A percentile compares a stretch with the other conserved stretches of the same genome.
These are phyloP conservation scores for Deilephila porcellus DNA, from an alignment of 2,888 invertebrate species.

Conservation along the genomic window DNA sequence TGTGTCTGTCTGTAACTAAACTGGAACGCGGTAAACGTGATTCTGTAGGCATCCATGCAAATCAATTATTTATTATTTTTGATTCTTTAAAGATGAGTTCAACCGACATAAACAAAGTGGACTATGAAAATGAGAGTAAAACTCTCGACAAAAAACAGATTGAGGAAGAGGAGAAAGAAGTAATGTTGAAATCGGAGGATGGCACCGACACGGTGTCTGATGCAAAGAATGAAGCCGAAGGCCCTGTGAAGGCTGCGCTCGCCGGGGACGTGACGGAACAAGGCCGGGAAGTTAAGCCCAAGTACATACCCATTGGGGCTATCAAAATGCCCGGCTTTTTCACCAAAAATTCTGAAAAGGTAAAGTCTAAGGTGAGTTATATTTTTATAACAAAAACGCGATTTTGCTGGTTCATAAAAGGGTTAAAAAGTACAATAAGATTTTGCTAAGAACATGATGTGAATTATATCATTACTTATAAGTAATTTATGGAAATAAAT, in stretches of 20 bases:
- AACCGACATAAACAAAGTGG: constrained; percentile 71
- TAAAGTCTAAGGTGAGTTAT: constrained; percentile 87
- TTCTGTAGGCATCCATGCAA: constrained; percentile 26
- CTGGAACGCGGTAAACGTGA: constrained; percentile 19
- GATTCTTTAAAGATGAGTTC: constrained; percentile 61
- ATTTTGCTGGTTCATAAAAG: background rate
- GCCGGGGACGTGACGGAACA: constrained; percentile 85
- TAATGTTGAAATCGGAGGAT: constrained; percentile 86
- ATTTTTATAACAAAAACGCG: background rate
- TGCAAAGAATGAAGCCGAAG: constrained; percentile 75
- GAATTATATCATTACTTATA: too few relatives aligned
- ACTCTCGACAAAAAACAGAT: constrained; percentile 87
- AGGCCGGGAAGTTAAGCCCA: constrained; percentile 90
- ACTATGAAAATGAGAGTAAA: constrained; percentile 71
- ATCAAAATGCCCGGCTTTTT: constrained; percentile 95
- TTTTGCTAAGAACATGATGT: background rate
- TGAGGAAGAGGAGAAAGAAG: constrained; percentile 87
- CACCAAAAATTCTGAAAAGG: constrained; percentile 90
- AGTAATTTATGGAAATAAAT: too few relatives aligned
- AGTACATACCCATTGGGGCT: constrained; percentile 94
- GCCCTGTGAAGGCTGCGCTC: constrained; percentile 80
- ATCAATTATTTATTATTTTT: constrained; percentile 28
- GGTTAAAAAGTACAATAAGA: background rate
- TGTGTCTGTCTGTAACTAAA: constrained; percentile 14
- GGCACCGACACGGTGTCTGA: constrained; percentile 78